phyloP scores from a whole-genome alignment of 2,888 invertebrate species.

The Microdon myrmicae region DNA sequence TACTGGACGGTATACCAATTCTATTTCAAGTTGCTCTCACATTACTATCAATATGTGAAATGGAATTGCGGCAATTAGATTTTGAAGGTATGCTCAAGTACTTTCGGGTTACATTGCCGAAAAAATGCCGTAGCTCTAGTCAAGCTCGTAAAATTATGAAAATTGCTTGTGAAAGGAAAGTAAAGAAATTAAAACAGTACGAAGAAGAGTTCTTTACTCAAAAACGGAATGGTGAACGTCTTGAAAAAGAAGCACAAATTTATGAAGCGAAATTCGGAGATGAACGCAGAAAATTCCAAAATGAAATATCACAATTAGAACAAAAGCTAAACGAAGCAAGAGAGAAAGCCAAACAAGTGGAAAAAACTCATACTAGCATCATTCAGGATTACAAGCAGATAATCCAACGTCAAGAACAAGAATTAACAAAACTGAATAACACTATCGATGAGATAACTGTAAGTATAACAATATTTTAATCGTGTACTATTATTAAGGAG shows the following conservation, averaged over 20 bases:
- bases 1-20: constrained; percentile 93
- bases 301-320: constrained; percentile 72
- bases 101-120: constrained; percentile 96
- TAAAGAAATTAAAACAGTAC: constrained; percentile 93
- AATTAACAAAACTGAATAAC: constrained; percentile 75
- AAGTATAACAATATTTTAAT: too few species aligned
- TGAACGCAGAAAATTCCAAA: constrained; percentile 68
- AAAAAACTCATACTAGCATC: constrained; percentile 80
- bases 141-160: constrained; percentile 89
- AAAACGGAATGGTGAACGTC: constrained; percentile 75
- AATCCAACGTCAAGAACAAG: constrained; percentile 86
- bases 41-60: constrained; percentile 88
- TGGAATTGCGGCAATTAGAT: constrained; percentile 90
- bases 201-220: constrained; percentile 87
- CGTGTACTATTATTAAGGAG: too few species aligned
- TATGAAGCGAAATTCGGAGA: constrained; percentile 74
- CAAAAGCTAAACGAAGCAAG: constrained; percentile 82
- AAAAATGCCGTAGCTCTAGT: constrained; percentile 93
- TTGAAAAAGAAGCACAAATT: constrained; percentile 74
- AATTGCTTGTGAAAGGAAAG: constrained; percentile 88
- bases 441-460: constrained; percentile 74
- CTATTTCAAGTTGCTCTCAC: constrained; percentile 97
- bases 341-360: constrained; percentile 77
- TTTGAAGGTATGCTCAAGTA: constrained; percentile 98
- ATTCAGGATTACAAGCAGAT: constrained; percentile 93